These are phyloP conservation scores for Anhinga rufa DNA, from an alignment of 2,113 vertebrate genomes.

Conservation along the genomic window DNA sequence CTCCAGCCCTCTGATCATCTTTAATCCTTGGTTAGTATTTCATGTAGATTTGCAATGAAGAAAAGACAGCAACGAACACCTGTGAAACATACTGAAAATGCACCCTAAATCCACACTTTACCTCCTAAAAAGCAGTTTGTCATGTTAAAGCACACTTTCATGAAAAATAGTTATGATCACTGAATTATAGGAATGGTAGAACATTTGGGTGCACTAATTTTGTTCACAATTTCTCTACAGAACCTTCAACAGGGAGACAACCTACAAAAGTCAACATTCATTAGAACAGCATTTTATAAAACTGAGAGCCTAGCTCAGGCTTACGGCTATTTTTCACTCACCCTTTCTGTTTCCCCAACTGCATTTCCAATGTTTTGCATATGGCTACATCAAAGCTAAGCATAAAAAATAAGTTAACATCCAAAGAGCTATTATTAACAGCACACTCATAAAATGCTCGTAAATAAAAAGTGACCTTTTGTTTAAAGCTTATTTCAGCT, in stretches of 20 bases:
- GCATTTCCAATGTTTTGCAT: slow-evolving; percentile 3
- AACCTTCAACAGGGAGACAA: neutral
- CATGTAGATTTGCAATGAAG: neutral
- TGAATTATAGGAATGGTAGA: neutral
- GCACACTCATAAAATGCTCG: neutral
- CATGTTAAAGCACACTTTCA: neutral
- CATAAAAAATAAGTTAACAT: neutral
- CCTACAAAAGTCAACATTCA: neutral
- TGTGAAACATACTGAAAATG: neutral
- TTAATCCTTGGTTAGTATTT: neutral
- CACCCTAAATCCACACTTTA: neutral
- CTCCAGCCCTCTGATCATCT: too few relatives aligned
- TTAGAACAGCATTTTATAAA: neutral
- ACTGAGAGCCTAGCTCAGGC: neutral
- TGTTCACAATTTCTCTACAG: neutral
- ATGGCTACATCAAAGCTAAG: neutral
- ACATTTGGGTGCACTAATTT: neutral
- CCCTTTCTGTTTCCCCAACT: neutral
- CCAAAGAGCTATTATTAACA: neutral
- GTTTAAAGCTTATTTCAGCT: neutral
- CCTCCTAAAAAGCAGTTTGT: neutral
- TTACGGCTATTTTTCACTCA: neutral
- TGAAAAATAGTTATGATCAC: neutral
- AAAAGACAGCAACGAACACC: neutral
- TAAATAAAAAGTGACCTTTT: neutral